These are phyloP conservation scores for Tiliacea citrago DNA, from an alignment of 2,888 invertebrate genomes.

Conservation along the genomic window DNA sequence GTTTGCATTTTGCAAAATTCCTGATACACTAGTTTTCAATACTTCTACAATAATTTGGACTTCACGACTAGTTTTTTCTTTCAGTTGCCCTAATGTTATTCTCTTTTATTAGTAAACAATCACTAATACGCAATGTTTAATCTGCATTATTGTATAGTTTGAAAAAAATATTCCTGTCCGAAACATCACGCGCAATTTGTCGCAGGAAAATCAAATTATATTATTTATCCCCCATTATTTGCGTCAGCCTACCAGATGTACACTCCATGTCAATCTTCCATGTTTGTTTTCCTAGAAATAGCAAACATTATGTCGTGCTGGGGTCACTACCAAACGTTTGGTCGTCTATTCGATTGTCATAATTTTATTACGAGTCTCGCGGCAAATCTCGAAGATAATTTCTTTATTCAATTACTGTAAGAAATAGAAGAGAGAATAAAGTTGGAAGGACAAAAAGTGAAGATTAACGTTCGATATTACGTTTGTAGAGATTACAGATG, in stretches of 20 bases:
- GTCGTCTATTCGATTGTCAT: conserved; percentile 86
- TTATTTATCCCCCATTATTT: conserved; percentile 89
- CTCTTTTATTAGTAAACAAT: background rate
- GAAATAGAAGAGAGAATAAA: conserved; percentile 40
- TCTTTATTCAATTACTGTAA: conserved; percentile 60
- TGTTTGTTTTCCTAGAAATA: conserved; percentile 89
- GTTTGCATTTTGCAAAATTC: background rate
- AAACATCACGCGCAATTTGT: conserved; percentile 85
- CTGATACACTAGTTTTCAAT: background rate
- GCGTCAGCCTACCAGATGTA: conserved; percentile 89
- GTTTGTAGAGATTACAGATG: background rate
- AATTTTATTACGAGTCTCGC: conserved; percentile 79
- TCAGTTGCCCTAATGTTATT: background rate
- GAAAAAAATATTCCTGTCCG: conserved; percentile 66
- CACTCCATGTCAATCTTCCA: conserved; percentile 88
- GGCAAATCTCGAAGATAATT: conserved; percentile 74
- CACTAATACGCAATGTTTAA: conserved; percentile 39
- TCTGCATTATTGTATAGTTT: conserved; percentile 34
- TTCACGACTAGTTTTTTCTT: background rate
- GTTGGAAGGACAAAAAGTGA: conserved; percentile 1
- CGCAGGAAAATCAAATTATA: conserved; percentile 88
- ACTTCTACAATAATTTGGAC: background rate
- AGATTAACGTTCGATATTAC: background rate
- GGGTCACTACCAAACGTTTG: conserved; percentile 86
- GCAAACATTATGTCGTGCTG: conserved; percentile 83